A percentile compares a stretch with the other conserved stretches of the same genome.
Conservation (phyloP, 2,888 invertebrate genomes). For the Strigamia transsilvanica region DNA sequence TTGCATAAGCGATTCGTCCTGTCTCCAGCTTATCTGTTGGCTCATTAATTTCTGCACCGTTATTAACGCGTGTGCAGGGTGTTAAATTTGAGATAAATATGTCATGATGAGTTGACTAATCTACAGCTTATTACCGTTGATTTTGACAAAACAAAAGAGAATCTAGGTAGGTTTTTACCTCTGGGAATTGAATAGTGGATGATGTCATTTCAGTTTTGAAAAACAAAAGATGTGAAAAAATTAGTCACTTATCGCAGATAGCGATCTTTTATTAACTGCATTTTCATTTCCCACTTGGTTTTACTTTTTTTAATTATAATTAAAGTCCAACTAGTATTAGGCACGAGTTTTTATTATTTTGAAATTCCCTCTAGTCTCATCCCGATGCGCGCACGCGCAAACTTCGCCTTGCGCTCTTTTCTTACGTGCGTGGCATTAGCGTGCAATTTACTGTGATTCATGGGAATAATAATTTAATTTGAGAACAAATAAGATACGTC, state of each 20-base stretch:
- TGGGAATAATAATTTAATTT: constrained; percentile 53
- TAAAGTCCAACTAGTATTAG: constrained; percentile 36
- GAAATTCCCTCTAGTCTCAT: constrained; percentile 42
- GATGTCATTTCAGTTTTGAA: constrained; percentile 8
- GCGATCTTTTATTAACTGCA: constrained; percentile 33
- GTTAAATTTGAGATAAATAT: constrained; percentile 34
- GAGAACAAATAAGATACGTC: constrained; percentile 51
- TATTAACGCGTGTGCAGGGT: constrained; percentile 38
- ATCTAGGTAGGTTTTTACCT: not conserved
- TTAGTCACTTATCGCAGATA: constrained; percentile 22
- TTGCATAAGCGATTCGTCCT: constrained; percentile 39
- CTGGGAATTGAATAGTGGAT: not conserved
- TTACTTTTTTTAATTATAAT: constrained; percentile 35
- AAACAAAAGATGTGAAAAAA: constrained; percentile 29
- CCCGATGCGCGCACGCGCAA: not conserved
- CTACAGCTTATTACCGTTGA: constrained; percentile 32
- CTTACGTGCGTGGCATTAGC: constrained; percentile 48
- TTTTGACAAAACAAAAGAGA: constrained; percentile 37
- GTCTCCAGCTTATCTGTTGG: constrained; percentile 31
- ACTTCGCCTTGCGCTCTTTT: constrained; percentile 4
- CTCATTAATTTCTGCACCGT: constrained; percentile 39
- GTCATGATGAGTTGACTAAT: constrained; percentile 42
- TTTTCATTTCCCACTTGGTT: constrained; percentile 27
- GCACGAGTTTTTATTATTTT: constrained; percentile 12
- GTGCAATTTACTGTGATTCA: constrained; percentile 43